Percentiles rank a stretch among this genome's conserved stretches.
Conservation (phyloP, 1,140 invertebrate genomes). For the Ceratitis capitata region DNA sequence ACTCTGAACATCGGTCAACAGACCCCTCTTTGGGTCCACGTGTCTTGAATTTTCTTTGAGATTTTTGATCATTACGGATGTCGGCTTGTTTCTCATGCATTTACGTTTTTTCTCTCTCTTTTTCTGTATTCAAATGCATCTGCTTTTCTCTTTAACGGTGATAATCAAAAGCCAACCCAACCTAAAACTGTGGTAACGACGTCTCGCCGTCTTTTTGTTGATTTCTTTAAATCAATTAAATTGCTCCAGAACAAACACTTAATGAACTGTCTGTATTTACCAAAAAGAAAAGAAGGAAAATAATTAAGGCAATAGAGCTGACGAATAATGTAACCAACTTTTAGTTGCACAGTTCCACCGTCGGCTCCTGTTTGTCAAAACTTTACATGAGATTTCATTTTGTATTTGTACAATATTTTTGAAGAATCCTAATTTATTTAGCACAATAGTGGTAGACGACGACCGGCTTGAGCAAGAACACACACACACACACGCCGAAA, state of each 20-base stretch:
- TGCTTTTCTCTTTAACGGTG: too few species aligned
- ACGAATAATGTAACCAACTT: too few species aligned
- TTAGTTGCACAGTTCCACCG: background rate
- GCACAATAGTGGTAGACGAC: background rate
- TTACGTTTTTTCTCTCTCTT: too few species aligned
- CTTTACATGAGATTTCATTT: background rate
- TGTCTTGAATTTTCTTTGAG: too few species aligned
- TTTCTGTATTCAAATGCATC: too few species aligned
- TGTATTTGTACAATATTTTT: background rate
- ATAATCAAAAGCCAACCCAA: background rate
- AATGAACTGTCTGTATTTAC: background rate
- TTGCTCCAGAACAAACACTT: background rate
- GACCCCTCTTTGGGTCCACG: too few species aligned
- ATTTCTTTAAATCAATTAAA: background rate
- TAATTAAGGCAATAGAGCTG: too few species aligned
- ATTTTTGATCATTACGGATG: too few species aligned
- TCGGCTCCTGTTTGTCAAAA: background rate
- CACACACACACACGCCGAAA: too few species aligned
- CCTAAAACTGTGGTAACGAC: background rate
- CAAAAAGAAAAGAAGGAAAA: too few species aligned
- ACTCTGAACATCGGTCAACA: too few species aligned
- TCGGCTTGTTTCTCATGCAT: too few species aligned
- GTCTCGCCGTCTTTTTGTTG: background rate
- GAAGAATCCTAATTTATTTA: background rate
- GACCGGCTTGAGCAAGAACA: background rate